These are phyloP conservation scores for Syrrhaptes paradoxus DNA, from an alignment of 2,113 vertebrate genomes.

Conservation along the genomic window DNA sequence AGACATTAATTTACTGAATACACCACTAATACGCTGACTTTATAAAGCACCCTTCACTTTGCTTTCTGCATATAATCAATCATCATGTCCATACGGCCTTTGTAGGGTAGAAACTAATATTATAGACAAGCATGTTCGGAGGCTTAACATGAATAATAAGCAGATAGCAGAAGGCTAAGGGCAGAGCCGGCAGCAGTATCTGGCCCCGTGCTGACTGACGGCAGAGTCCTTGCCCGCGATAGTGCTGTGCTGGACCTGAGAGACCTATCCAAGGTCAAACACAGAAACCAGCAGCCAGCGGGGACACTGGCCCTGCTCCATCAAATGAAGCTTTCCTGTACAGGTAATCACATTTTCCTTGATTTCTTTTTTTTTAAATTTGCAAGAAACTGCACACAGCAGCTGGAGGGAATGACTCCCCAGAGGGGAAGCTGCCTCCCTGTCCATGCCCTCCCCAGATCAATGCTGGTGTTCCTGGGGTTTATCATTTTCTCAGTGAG, in stretches of 20 bases:
- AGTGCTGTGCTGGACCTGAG: neutral
- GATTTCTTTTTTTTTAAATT: neutral
- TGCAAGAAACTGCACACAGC: neutral
- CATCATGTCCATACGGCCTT: neutral
- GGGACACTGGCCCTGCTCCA: neutral
- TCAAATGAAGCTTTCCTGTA: neutral
- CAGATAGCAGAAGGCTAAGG: neutral
- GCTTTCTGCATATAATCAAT: neutral
- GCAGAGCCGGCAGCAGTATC: neutral
- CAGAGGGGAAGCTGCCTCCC: neutral
- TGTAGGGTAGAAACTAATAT: neutral
- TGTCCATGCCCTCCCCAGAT: neutral
- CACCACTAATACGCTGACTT: neutral
- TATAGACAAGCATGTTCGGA: neutral
- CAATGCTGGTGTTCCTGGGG: fast-evolving
- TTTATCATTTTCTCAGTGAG: neutral
- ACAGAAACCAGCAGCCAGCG: neutral
- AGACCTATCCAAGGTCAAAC: neutral
- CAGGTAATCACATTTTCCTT: neutral
- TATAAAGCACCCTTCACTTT: neutral
- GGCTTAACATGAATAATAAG: neutral
- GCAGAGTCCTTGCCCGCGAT: neutral
- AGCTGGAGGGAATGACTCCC: neutral
- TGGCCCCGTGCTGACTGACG: neutral
- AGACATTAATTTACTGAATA: neutral